phyloP scores from a whole-genome alignment of 2,797 vertebrate genomes.

The Mareca penelope region DNA sequence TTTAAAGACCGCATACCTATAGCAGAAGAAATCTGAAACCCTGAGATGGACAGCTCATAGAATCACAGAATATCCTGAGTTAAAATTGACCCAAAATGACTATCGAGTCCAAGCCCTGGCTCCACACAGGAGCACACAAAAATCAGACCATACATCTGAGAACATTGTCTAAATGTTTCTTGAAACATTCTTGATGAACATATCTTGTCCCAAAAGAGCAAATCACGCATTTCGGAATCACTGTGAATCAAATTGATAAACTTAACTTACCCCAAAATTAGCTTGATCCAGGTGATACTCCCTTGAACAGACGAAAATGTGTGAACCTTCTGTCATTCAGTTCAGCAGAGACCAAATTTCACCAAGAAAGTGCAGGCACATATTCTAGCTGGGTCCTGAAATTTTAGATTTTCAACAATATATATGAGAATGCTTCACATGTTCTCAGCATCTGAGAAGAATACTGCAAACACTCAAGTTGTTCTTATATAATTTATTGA shows the following conservation, averaged over 20 bases:
- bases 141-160: too few relatives aligned
- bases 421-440: not conserved
- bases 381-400: not conserved
- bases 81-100: too few relatives aligned
- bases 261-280: not conserved
- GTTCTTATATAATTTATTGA: conserved; percentile 73
- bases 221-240: not conserved
- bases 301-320: not conserved
- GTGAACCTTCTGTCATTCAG: not conserved
- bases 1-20: not conserved
- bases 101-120: too few relatives aligned
- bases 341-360: not conserved
- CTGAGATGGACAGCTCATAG: not conserved
- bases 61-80: too few relatives aligned
- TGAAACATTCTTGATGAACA: not conserved
- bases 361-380: not conserved
- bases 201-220: not conserved
- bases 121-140: too few relatives aligned
- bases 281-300: not conserved
- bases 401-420: conserved; percentile 11
- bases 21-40: not conserved
- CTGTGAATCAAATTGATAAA: not conserved
- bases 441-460: not conserved
- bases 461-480: not conserved
- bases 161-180: too few relatives aligned